These are phyloP conservation scores for Acanthurus tractus DNA, from an alignment of 2,797 vertebrate genomes.

Conservation along the genomic window DNA sequence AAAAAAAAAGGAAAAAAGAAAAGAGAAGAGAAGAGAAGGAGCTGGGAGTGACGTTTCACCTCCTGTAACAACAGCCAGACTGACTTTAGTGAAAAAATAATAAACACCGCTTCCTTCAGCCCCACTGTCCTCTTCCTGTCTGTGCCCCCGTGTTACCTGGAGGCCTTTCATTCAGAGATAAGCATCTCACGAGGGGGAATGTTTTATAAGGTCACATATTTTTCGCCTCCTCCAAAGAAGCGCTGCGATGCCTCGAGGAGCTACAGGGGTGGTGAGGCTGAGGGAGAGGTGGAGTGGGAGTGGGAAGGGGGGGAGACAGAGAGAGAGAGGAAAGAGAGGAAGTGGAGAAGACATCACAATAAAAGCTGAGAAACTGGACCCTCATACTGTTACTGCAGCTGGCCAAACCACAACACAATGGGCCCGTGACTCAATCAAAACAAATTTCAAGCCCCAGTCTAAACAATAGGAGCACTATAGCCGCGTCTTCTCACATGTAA, in stretches of 20 bases:
- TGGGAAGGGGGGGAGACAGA: background rate
- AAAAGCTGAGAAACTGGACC: conserved; percentile 73
- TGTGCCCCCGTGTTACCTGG: conserved; percentile 49
- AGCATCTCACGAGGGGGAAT: conserved; percentile 50
- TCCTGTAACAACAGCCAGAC: conserved; percentile 79
- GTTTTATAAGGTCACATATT: conserved; percentile 54
- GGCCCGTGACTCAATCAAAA: conserved; percentile 76
- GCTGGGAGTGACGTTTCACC: conserved; percentile 55
- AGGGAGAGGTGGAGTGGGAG: background rate
- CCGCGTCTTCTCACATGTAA: conserved; percentile 50
- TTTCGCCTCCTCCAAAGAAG: conserved; percentile 25
- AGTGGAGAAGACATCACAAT: conserved; percentile 75
- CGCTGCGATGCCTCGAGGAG: conserved; percentile 41
- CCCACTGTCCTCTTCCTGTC: conserved; percentile 45
- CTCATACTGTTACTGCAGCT: conserved; percentile 80
- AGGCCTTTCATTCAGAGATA: conserved; percentile 61
- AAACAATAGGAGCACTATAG: conserved; percentile 67
- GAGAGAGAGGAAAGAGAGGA: conserved; percentile 57
- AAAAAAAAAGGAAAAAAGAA: conserved; percentile 18
- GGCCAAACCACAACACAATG: conserved; percentile 77
- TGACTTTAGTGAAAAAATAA: conserved; percentile 55
- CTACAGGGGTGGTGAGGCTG: conserved; percentile 28
- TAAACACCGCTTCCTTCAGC: conserved; percentile 49
- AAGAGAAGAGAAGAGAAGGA: conserved; percentile 9
- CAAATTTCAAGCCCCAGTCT: conserved; percentile 70